phyloP scores from a whole-genome alignment of 2,888 invertebrate genomes.

The Xylocampa areola region DNA sequence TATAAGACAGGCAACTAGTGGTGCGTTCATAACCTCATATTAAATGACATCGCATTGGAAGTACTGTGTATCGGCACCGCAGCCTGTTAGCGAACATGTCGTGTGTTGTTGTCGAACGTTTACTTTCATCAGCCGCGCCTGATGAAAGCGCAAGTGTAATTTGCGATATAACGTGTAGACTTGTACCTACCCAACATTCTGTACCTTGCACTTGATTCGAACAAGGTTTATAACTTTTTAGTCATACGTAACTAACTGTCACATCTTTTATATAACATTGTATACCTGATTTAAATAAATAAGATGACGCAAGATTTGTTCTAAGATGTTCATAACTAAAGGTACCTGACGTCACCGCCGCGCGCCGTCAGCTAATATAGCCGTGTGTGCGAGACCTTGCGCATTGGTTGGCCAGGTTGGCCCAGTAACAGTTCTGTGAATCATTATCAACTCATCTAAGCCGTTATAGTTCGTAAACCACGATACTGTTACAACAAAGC shows the following conservation, averaged over 20 bases:
- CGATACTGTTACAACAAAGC: too few relatives aligned
- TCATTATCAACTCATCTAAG: too few relatives aligned
- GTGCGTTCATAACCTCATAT: neutral
- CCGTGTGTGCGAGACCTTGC: neutral
- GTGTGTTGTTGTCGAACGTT: slow-evolving; percentile 6
- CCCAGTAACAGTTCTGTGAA: neutral
- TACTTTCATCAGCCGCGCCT: slow-evolving; percentile 1
- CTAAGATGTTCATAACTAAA: neutral
- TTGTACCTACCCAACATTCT: neutral
- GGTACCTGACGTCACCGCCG: slow-evolving; percentile 3
- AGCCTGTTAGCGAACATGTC: neutral
- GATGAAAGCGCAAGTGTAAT: slow-evolving; percentile 29
- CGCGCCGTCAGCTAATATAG: neutral
- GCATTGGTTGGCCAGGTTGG: neutral
- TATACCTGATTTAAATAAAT: neutral
- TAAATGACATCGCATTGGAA: slow-evolving; percentile 3
- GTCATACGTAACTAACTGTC: slow-evolving; percentile 2
- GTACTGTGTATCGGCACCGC: neutral
- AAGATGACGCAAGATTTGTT: slow-evolving; percentile 11
- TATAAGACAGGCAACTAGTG: too few relatives aligned
- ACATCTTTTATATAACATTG: neutral
- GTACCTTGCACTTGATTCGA: neutral
- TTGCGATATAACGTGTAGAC: slow-evolving; percentile 4
- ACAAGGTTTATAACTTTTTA: neutral
- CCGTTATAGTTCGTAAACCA: too few relatives aligned